These are phyloP conservation scores for Nemopilema nomurai DNA, from an alignment of 30 jellyfish, hydroid and myxozoan species.

Conservation along the genomic window DNA sequence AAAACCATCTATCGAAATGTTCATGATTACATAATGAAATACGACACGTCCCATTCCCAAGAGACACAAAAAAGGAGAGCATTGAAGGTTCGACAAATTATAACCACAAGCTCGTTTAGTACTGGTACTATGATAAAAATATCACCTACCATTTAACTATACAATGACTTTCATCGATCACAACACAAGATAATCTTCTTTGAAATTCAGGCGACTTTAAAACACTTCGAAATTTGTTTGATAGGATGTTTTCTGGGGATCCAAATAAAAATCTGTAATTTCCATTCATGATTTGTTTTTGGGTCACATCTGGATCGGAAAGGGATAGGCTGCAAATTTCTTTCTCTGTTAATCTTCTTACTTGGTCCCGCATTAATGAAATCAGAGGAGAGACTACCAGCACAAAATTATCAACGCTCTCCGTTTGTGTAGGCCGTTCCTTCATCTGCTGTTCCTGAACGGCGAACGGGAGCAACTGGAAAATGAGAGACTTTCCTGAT, in stretches of 20 bases:
- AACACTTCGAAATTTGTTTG: slow-evolving; percentile 17
- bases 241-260: slow-evolving; percentile 20
- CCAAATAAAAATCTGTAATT: slow-evolving; percentile 15
- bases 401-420: slow-evolving; percentile 1
- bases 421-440: slow-evolving; percentile 25
- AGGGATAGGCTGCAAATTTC: background rate
- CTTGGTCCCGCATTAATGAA: slow-evolving; percentile 38
- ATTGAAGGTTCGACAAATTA: background rate
- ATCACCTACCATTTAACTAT: slow-evolving; percentile 18
- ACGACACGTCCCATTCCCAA: background rate
- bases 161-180: slow-evolving; percentile 25
- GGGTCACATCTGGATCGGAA: slow-evolving; percentile 21
- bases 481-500: slow-evolving; percentile 19
- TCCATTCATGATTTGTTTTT: slow-evolving; percentile 16
- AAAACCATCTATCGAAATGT: background rate
- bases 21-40: background rate
- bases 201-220: slow-evolving; percentile 23
- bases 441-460: slow-evolving; percentile 1
- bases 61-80: background rate
- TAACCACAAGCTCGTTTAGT: background rate
- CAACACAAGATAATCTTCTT: slow-evolving; percentile 14
- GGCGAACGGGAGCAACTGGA: slow-evolving; percentile 27
- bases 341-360: slow-evolving; percentile 20
- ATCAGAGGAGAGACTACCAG: slow-evolving; percentile 38
- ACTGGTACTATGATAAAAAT: slow-evolving; percentile 5